Percentiles rank a stretch among this genome's conserved stretches.
phyloP scores from a whole-genome alignment of 2,113 vertebrate species.

The Sapajus apella region DNA sequence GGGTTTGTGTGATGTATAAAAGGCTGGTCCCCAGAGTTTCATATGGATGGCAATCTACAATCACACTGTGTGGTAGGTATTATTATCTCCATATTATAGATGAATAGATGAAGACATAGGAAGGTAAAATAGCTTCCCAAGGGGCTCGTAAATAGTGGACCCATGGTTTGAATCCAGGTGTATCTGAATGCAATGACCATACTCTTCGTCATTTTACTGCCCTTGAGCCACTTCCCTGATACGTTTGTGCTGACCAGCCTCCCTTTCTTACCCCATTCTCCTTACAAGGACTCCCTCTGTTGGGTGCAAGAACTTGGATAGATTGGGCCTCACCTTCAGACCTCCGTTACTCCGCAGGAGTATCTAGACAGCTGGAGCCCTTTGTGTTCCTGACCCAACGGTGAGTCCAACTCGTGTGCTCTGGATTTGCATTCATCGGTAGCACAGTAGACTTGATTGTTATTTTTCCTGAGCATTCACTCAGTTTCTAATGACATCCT shows the following conservation, averaged over 20 bases:
- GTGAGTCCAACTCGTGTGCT: background rate
- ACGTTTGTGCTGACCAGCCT: background rate
- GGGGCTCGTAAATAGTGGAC: background rate
- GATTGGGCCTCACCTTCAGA: background rate
- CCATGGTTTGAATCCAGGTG: background rate
- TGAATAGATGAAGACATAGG: background rate
- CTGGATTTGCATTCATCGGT: too few relatives aligned
- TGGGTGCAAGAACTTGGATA: background rate
- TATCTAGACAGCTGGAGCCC: background rate
- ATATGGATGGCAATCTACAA: background rate
- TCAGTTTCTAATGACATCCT: background rate
- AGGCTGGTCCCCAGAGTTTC: background rate
- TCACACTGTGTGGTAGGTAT: background rate
- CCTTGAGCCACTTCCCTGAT: background rate
- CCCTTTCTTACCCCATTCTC: background rate
- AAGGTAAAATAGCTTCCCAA: background rate
- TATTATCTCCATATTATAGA: background rate
- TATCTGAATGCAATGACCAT: background rate
- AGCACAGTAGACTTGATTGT: background rate
- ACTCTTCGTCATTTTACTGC: background rate
- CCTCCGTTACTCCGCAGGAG: fast-evolving
- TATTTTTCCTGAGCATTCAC: background rate
- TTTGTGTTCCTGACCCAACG: background rate
- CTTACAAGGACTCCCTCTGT: background rate
- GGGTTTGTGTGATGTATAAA: background rate